Percentiles rank a stretch among this genome's conserved stretches.
Evolutionary conservation across 2,113 vertebrate species (phyloP).

Genomic region (Triplophysa dalaica): DNA sequence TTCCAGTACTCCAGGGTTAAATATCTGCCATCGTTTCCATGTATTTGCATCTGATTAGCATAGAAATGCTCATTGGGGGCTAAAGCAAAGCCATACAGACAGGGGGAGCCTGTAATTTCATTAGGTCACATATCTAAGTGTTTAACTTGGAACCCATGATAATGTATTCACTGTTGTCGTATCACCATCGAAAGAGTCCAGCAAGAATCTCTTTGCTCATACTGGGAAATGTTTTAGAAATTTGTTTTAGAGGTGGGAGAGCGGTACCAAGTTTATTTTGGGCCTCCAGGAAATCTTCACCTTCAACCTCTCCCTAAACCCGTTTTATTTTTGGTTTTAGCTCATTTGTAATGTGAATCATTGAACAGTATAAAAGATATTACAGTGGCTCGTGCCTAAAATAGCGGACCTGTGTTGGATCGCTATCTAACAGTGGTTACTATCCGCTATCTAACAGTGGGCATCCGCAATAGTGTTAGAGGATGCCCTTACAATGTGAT

Average conservation of each 20-base stretch:
- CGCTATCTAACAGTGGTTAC: constrained; percentile 1
- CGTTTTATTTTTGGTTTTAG: not conserved
- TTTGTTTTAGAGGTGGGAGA: constrained; percentile 37
- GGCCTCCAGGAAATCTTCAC: constrained; percentile 19
- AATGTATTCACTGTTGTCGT: constrained; percentile 59
- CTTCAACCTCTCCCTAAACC: not conserved
- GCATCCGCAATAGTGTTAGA: not conserved
- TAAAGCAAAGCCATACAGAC: constrained; percentile 55
- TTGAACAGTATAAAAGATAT: constrained; percentile 31
- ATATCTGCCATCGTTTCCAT: constrained; percentile 70
- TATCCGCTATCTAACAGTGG: not conserved
- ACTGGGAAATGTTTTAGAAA: constrained; percentile 29
- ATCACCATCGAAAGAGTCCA: constrained; percentile 35
- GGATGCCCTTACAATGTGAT: constrained; percentile 22
- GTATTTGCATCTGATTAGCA: constrained; percentile 76
- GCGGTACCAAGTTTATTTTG: not conserved
- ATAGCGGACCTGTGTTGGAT: constrained; percentile 30
- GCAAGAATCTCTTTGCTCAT: constrained; percentile 32
- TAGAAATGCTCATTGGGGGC: constrained; percentile 65
- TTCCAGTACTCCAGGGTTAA: constrained; percentile 62
- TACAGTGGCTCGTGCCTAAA: constrained; percentile 40
- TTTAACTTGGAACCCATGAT: constrained; percentile 58
- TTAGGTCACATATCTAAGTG: constrained; percentile 66
- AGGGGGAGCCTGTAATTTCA: constrained; percentile 63
- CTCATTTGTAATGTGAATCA: not conserved